A percentile compares a stretch with the other conserved stretches of the same genome.
Evolutionary conservation across 2,888 invertebrate species (phyloP).

Genomic region (Trachelus stipa): DNA sequence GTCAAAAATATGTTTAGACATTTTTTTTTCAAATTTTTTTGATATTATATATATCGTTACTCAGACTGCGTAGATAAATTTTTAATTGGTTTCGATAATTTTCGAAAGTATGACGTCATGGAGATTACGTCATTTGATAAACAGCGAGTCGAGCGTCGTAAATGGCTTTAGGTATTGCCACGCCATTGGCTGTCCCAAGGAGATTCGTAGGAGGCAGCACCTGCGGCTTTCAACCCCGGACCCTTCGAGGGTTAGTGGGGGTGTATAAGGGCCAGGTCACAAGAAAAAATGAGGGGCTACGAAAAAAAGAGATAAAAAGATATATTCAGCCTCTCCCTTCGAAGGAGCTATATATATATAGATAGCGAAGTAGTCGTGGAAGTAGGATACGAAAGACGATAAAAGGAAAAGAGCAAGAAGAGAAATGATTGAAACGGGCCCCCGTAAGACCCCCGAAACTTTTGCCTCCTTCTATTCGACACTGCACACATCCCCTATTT

Average conservation of each 20-base stretch:
- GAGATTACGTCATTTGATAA: not conserved
- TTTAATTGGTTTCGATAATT: not conserved
- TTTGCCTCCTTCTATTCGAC: slow-evolving; percentile 11
- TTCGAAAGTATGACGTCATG: not conserved
- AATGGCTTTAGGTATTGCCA: slow-evolving; percentile 12
- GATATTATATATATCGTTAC: not conserved
- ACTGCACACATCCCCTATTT: slow-evolving; percentile 29
- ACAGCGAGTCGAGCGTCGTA: not conserved
- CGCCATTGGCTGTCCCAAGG: slow-evolving; percentile 41
- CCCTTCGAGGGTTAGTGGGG: slow-evolving; percentile 32
- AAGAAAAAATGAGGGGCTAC: slow-evolving; percentile 34
- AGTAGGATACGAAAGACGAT: slow-evolving; percentile 23
- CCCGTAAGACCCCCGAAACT: slow-evolving; percentile 3
- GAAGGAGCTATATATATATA: slow-evolving; percentile 5
- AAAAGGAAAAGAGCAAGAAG: slow-evolving; percentile 23
- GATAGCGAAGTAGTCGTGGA: slow-evolving; percentile 19
- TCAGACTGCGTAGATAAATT: not conserved
- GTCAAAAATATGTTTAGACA: not conserved
- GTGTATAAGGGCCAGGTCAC: slow-evolving; percentile 41
- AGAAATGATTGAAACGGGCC: slow-evolving; percentile 26
- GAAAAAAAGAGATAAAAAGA: slow-evolving; percentile 27
- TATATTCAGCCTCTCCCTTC: slow-evolving; percentile 21
- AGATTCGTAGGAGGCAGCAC: slow-evolving; percentile 54
- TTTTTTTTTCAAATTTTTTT: not conserved
- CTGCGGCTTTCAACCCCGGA: slow-evolving; percentile 57